Conservation (phyloP, 64 coral and sea anemone species). For the Cladopsammia gracilis region DNA sequence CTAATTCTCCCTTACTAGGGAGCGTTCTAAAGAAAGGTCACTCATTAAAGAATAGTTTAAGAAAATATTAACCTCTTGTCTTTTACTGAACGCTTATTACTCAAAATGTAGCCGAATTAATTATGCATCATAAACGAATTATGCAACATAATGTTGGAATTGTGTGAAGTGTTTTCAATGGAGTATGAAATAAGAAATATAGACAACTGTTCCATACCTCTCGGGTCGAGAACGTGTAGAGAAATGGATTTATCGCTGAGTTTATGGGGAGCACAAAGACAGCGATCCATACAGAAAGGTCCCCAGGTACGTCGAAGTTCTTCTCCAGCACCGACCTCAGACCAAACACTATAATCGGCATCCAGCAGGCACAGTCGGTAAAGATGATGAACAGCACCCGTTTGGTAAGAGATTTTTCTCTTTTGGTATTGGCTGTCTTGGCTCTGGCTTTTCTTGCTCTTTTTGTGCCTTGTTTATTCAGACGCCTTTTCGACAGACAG, state of each 20-base stretch:
- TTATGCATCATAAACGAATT: too few species aligned
- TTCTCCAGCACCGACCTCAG: not conserved
- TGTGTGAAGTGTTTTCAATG: too few species aligned
- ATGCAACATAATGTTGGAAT: too few species aligned
- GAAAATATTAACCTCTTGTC: too few species aligned
- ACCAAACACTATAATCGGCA: not conserved
- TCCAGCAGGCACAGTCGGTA: not conserved
- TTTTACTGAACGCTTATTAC: too few species aligned
- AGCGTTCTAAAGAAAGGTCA: too few species aligned
- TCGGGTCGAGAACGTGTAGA: constrained; percentile 9
- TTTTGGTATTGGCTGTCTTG: not conserved
- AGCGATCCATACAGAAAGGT: constrained; percentile 12
- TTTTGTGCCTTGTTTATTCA: too few species aligned
- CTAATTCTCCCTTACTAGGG: too few species aligned
- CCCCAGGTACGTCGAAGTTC: not conserved
- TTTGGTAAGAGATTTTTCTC: not conserved
- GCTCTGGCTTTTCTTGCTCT: not conserved
- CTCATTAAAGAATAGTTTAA: too few species aligned
- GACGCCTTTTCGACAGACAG: too few species aligned
- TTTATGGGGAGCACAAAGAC: constrained; percentile 25
- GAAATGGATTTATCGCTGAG: constrained; percentile 4
- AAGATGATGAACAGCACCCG: not conserved
- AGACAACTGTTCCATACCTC: not conserved
- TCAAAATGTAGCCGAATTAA: too few species aligned
- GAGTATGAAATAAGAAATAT: too few species aligned